Evolutionary conservation across 2,888 invertebrate species (phyloP).

Genomic region (Zygothrica quintamaculata): DNA sequence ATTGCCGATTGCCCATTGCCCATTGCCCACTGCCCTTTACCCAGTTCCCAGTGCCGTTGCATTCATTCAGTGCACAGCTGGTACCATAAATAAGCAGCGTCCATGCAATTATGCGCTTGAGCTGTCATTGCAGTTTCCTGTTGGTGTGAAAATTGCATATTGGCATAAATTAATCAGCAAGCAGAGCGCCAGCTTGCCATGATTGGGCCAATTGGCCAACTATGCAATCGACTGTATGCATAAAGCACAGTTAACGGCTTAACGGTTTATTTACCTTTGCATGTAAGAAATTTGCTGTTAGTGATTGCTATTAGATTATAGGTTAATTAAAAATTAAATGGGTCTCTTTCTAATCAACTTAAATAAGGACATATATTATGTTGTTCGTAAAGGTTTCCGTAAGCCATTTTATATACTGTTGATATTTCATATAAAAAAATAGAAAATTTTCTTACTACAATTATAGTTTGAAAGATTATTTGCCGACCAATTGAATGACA

Average conservation of each 20-base stretch:
- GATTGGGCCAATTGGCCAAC: conserved; percentile 58
- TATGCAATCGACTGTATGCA: conserved; percentile 44
- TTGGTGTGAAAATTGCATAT: conserved; percentile 76
- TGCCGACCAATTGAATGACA: conserved; percentile 5
- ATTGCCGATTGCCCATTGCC: too few species aligned
- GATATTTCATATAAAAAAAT: background rate
- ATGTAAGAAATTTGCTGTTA: conserved; percentile 29
- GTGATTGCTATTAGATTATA: background rate
- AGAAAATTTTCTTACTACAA: background rate
- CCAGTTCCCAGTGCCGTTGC: background rate
- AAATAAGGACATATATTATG: too few species aligned
- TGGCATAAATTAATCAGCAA: conserved; percentile 75
- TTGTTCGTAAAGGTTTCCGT: too few species aligned
- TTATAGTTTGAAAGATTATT: background rate
- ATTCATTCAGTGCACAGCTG: conserved; percentile 32
- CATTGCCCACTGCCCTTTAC: background rate
- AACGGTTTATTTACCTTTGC: conserved; percentile 41
- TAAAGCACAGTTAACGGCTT: conserved; percentile 18
- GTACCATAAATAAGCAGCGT: conserved; percentile 62
- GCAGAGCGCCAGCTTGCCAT: conserved; percentile 50
- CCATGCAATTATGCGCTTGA: conserved; percentile 74
- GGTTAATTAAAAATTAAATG: too few species aligned
- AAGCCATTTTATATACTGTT: background rate
- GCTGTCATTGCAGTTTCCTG: conserved; percentile 68
- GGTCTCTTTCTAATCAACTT: too few species aligned